Conservation (phyloP, 2,888 invertebrate species). For the Slavum lentiscoides region DNA sequence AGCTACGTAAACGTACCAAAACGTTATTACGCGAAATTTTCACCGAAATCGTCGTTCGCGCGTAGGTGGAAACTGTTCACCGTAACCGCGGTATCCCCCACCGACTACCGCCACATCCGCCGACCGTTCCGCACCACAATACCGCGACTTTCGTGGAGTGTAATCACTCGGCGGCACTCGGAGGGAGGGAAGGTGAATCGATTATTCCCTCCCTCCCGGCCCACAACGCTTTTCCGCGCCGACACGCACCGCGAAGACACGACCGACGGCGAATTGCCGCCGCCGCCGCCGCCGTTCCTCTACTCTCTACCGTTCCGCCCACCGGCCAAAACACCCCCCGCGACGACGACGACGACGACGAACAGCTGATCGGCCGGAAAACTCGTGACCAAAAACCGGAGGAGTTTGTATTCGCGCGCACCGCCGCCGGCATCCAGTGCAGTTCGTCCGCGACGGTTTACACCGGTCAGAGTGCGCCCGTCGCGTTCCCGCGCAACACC, state of each 20-base stretch:
- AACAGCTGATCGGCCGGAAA: slow-evolving; percentile 53
- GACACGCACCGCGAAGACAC: slow-evolving; percentile 59
- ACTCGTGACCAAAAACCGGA: slow-evolving; percentile 49
- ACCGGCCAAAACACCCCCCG: not conserved
- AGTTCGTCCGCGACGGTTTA: slow-evolving; percentile 43
- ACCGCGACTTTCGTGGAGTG: not conserved
- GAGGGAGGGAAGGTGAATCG: slow-evolving; percentile 12
- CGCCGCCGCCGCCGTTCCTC: slow-evolving; percentile 57
- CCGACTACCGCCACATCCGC: not conserved
- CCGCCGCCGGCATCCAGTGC: slow-evolving; percentile 4
- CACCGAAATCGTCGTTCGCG: not conserved
- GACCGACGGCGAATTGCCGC: slow-evolving; percentile 59
- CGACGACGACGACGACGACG: slow-evolving; percentile 37
- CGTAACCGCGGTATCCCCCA: not conserved
- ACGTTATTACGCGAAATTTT: not conserved
- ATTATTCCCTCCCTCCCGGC: slow-evolving; percentile 54
- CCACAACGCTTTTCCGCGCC: slow-evolving; percentile 57
- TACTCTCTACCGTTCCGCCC: slow-evolving; percentile 47
- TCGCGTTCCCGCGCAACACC: not conserved
- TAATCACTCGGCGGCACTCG: not conserved
- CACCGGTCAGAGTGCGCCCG: slow-evolving; percentile 31
- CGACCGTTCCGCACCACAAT: not conserved
- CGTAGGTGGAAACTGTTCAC: too few species aligned
- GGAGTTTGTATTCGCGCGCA: slow-evolving; percentile 32
- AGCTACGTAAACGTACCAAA: not conserved